Evolutionary conservation across 2,888 invertebrate species (phyloP).

Genomic region (Pterostichus madidus): DNA sequence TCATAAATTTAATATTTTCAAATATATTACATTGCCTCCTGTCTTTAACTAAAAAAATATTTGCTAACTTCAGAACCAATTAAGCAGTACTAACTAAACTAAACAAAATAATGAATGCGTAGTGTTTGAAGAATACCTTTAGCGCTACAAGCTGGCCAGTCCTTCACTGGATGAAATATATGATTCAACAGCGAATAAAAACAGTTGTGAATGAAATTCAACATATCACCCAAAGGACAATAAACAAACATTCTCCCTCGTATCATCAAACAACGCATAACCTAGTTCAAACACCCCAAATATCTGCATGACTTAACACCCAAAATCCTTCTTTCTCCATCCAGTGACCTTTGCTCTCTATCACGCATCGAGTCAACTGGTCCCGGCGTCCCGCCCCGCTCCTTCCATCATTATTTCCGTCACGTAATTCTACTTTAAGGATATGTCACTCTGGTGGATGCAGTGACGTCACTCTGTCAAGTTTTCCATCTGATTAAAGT

Average conservation of each 20-base stretch:
- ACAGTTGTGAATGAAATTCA: constrained; percentile 25
- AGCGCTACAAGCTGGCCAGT: too few species aligned
- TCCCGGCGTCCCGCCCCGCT: too few species aligned
- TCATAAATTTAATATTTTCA: too few species aligned
- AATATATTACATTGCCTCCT: too few species aligned
- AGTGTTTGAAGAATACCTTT: too few species aligned
- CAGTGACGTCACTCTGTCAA: constrained; percentile 49
- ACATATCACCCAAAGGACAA: constrained; percentile 6
- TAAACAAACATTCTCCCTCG: constrained; percentile 12
- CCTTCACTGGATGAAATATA: too few species aligned
- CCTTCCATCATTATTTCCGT: constrained; percentile 56
- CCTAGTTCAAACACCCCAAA: constrained; percentile 30
- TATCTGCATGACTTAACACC: neutral
- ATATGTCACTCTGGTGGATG: constrained; percentile 52
- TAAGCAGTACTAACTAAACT: too few species aligned
- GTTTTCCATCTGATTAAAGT: constrained; percentile 64
- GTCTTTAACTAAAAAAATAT: too few species aligned
- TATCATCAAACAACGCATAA: constrained; percentile 13
- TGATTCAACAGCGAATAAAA: neutral
- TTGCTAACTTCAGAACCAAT: too few species aligned
- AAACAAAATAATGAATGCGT: too few species aligned
- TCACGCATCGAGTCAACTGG: constrained; percentile 3
- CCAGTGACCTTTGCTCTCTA: neutral
- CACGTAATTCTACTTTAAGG: constrained; percentile 63
- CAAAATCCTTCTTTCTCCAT: neutral